Evolutionary conservation across 2,888 invertebrate species (phyloP).

Genomic region (Patella pellucida): DNA sequence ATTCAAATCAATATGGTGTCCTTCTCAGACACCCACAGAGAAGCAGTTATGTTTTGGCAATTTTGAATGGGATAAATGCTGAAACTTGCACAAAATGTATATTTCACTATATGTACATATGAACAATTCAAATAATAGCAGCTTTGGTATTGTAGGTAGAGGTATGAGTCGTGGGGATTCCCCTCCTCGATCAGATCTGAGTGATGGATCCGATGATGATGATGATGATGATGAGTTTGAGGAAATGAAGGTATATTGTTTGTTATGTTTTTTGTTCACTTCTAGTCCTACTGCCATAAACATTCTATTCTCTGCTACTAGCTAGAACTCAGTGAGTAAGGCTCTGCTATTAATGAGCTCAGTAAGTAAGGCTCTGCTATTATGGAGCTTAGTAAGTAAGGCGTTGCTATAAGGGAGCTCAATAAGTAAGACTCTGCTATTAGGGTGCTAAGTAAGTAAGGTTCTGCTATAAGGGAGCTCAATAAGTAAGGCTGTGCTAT

Average conservation of each 20-base stretch:
- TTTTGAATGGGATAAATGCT: no score
- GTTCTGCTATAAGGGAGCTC: slow-evolving; percentile 12
- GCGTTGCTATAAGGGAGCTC: background rate
- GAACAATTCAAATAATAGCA: no score
- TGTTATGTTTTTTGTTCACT: no score
- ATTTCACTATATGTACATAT: no score
- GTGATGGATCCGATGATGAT: slow-evolving; percentile 55
- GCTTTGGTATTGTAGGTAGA: slow-evolving; percentile 19
- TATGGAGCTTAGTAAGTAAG: background rate
- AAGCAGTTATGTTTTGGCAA: no score
- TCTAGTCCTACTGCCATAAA: slow-evolving; percentile 11
- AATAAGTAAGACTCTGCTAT: background rate
- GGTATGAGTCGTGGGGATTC: slow-evolving; percentile 57
- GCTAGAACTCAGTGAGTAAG: background rate
- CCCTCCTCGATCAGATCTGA: slow-evolving; percentile 57
- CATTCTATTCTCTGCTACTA: background rate
- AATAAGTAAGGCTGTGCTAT: background rate
- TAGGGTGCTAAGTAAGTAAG: background rate
- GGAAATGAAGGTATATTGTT: background rate
- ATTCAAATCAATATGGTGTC: no score
- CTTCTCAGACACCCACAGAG: no score
- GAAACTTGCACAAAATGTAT: no score
- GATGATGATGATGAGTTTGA: slow-evolving; percentile 33
- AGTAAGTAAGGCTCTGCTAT: background rate
- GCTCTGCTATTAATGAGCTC: background rate